phyloP scores from a whole-genome alignment of 2,888 invertebrate genomes.

The Dexiosoma caninum region DNA sequence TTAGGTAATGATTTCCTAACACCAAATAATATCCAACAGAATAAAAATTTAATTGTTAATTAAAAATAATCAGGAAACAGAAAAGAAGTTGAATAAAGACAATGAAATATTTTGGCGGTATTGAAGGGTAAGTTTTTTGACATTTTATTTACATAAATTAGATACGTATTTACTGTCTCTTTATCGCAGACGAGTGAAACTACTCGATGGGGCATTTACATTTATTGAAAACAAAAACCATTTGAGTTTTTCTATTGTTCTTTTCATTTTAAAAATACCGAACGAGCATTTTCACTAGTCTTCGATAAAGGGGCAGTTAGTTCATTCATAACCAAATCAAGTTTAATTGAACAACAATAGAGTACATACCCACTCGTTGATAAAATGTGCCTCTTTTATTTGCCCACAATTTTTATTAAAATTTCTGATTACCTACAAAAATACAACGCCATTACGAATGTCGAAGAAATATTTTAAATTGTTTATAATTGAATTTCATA shows the following conservation, averaged over 20 bases:
- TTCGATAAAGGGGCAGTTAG: too few relatives aligned
- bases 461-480: constrained; percentile 25
- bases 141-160: constrained; percentile 10
- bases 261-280: too few relatives aligned
- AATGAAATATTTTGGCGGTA: constrained; percentile 74
- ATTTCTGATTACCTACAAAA: neutral
- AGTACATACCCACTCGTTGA: neutral
- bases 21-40: neutral
- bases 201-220: too few relatives aligned
- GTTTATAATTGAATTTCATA: constrained; percentile 23
- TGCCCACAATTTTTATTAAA: too few relatives aligned
- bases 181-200: too few relatives aligned
- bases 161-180: too few relatives aligned
- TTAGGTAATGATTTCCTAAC: constrained; percentile 53
- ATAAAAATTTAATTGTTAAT: neutral
- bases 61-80: neutral
- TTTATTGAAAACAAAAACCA: too few relatives aligned
- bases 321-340: neutral
- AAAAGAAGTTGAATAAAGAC: neutral
- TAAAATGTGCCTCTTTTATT: neutral
- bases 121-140: constrained; percentile 72
- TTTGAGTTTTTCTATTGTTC: too few relatives aligned
- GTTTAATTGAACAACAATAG: neutral
- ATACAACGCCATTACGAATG: neutral
- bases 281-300: too few relatives aligned